A percentile compares a stretch with the other conserved stretches of the same genome.
These are phyloP conservation scores for Austrofundulus limnaeus DNA, from an alignment of 2,113 vertebrate species.

Conservation along the genomic window DNA sequence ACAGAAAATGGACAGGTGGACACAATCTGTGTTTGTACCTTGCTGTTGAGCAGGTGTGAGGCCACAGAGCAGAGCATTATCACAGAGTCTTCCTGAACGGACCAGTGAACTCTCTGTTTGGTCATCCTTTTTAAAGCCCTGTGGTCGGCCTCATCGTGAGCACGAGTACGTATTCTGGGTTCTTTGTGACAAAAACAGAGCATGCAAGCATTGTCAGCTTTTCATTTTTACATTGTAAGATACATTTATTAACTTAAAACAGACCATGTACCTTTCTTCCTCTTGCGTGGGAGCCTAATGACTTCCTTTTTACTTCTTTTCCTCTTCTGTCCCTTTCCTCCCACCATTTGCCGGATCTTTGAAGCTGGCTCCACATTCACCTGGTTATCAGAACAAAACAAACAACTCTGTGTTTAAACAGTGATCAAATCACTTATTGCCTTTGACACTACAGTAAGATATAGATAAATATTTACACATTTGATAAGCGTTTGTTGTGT, in stretches of 20 bases:
- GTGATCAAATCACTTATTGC: neutral
- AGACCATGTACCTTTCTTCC: slow-evolving; percentile 54
- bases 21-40: slow-evolving; percentile 71
- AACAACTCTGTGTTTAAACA: neutral
- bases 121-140: slow-evolving; percentile 91
- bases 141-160: slow-evolving; percentile 90
- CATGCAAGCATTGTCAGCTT: neutral
- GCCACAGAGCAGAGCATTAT: slow-evolving; percentile 93
- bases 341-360: slow-evolving; percentile 64
- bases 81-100: slow-evolving; percentile 89
- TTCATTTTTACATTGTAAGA: neutral
- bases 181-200: slow-evolving; percentile 25
- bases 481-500: too few species aligned
- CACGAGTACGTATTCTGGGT: slow-evolving; percentile 60
- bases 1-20: too few species aligned
- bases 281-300: slow-evolving; percentile 52
- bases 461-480: too few species aligned
- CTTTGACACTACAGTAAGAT: neutral
- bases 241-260: rapidly evolving
- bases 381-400: slow-evolving; percentile 19
- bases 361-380: slow-evolving; percentile 51
- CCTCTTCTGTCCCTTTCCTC: slow-evolving; percentile 67
- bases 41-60: slow-evolving; percentile 88
- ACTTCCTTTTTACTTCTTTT: slow-evolving; percentile 62
- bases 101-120: slow-evolving; percentile 89